Percentiles rank a stretch among this genome's conserved stretches.
Conservation (phyloP, 1,140 invertebrate species). For the Pseudomyrmex pallidus region DNA sequence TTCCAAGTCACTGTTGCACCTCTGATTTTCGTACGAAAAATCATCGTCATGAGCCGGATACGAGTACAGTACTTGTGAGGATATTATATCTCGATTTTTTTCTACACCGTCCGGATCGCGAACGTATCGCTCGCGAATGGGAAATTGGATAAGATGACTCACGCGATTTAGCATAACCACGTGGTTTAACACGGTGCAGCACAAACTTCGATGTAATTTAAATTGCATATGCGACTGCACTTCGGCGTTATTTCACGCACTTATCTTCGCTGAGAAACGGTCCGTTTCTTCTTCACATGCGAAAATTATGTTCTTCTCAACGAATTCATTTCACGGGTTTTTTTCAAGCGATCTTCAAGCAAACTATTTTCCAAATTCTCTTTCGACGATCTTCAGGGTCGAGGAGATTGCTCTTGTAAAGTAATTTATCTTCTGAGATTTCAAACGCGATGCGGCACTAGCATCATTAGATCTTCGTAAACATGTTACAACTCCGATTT, state of each 20-base stretch:
- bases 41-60: background rate
- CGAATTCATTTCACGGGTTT: background rate
- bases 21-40: background rate
- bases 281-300: background rate
- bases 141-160: constrained; percentile 46
- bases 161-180: constrained; percentile 62
- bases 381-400: background rate
- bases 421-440: background rate
- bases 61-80: background rate
- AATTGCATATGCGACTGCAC: constrained; percentile 27
- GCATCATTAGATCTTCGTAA: constrained; percentile 15
- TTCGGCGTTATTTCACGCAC: constrained; percentile 9
- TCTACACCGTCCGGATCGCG: constrained; percentile 6
- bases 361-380: constrained; percentile 7
- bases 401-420: background rate
- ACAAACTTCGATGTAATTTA: constrained; percentile 32
- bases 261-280: background rate
- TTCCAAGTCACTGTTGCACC: constrained; percentile 22
- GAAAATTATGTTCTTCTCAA: background rate
- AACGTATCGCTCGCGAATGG: constrained; percentile 17
- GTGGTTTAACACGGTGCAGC: constrained; percentile 58
- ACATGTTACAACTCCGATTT: constrained; percentile 48
- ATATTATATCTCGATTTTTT: constrained; percentile 1
- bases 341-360: constrained; percentile 31
- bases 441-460: background rate